A percentile compares a stretch with the other conserved stretches of the same genome.
These are phyloP conservation scores for Lathronympha strigana DNA, from an alignment of 2,888 invertebrate species.

Conservation along the genomic window DNA sequence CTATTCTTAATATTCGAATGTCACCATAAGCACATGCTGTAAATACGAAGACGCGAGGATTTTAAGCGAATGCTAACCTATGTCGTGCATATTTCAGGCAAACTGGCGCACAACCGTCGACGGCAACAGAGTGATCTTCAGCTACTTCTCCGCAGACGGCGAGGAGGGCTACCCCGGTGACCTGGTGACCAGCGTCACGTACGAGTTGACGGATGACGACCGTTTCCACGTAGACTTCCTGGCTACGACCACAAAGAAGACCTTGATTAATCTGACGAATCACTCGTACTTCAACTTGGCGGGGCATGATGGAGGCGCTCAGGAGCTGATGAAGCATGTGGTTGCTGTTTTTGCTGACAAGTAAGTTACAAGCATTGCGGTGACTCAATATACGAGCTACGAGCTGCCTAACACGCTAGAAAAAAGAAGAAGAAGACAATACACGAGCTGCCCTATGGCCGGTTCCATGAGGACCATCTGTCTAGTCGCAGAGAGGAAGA, in stretches of 20 bases:
- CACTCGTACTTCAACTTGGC: slow-evolving; percentile 97
- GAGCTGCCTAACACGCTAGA: no score
- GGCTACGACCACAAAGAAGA: slow-evolving; percentile 89
- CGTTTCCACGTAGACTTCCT: slow-evolving; percentile 88
- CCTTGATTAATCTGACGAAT: slow-evolving; percentile 95
- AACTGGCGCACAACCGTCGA: slow-evolving; percentile 87
- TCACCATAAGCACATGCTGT: no score
- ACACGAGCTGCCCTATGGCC: no score
- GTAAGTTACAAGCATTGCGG: slow-evolving; percentile 77
- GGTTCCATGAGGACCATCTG: no score
- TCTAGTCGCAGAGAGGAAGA: no score
- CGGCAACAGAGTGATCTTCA: slow-evolving; percentile 87
- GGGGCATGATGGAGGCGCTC: slow-evolving; percentile 89
- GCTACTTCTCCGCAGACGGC: slow-evolving; percentile 89
- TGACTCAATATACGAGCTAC: no score
- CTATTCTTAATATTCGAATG: no score
- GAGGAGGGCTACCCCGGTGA: slow-evolving; percentile 97
- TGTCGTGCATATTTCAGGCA: slow-evolving; percentile 57
- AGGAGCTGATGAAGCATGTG: slow-evolving; percentile 87
- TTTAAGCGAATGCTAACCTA: slow-evolving; percentile 32
- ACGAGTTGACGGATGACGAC: slow-evolving; percentile 88
- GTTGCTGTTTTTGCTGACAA: slow-evolving; percentile 89
- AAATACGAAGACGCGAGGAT: neutral
- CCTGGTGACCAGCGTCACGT: slow-evolving; percentile 88
- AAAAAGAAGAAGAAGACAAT: no score